Percentiles rank a stretch among this genome's conserved stretches.
These are phyloP conservation scores for Melolontha melolontha DNA, from an alignment of 2,888 invertebrate genomes.

Conservation along the genomic window DNA sequence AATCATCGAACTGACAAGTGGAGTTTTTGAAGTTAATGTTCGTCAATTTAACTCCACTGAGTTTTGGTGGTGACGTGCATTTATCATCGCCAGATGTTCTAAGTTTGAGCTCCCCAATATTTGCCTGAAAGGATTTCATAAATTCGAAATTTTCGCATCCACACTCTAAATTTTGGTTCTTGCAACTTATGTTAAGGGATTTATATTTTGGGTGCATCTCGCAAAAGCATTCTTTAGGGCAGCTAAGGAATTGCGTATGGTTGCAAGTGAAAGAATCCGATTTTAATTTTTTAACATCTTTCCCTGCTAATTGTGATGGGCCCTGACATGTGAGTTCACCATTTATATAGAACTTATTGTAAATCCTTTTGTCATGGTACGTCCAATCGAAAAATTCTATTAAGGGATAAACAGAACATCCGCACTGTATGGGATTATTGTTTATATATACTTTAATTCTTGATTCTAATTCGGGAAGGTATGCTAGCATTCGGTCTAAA, in stretches of 20 bases:
- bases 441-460: neutral
- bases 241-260: constrained; percentile 16
- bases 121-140: no score
- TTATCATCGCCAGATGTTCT: no score
- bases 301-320: neutral
- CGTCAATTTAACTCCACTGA: no score
- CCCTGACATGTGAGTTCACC: neutral
- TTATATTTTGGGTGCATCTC: constrained; percentile 65
- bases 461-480: neutral
- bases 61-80: no score
- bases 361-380: neutral
- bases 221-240: constrained; percentile 66
- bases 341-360: neutral
- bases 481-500: neutral
- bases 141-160: no score
- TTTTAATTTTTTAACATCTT: neutral
- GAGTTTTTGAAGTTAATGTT: constrained; percentile 41
- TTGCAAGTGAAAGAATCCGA: neutral
- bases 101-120: no score
- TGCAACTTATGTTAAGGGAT: constrained; percentile 70
- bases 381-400: constrained; percentile 5
- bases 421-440: neutral
- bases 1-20: constrained; percentile 60
- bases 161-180: constrained; percentile 63
- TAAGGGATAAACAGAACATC: neutral